Base-by-base conservation (phyloP, 23 tunicate genomes). In the Halocynthia roretzi region DNA sequence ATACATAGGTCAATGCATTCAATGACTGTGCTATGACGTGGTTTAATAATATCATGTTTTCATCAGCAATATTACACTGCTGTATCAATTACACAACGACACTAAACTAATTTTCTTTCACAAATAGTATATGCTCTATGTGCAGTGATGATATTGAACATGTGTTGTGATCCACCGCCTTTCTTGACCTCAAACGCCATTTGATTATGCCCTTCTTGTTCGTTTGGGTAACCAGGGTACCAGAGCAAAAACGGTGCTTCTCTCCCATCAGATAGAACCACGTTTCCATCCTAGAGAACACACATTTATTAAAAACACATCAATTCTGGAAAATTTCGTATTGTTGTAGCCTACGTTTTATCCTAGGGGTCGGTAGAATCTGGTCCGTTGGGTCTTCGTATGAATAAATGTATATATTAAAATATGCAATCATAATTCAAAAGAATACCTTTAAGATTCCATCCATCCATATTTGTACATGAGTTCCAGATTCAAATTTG, bases 111-210 rank as follows among this genome's bases (percentile, higher is more conserved):
- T 31, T 31, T 31, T 65, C 19, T 65, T 15, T 65, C 6, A 15
- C 70, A 65, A 9, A 65, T 40, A 65, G 70, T 9, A 65, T 65
- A 65, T 15, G 19, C 19, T 9, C 2, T 11, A 65, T 65, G 70
- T 10, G 17, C 19, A 0, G 17, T 9, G 6, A 20, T 11, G 31
- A 65, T 65, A 15, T 65, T 65, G 70, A 65, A 65, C 70, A 65
- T 65, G 31, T 65, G 22, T 48, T 65, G 70, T 0, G 10, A 20
- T 65, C 70, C 70, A 48, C 70, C 31, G 1, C 22, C 22, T 15
- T 65, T 65, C 70, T 65, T 65, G 48, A 65, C 70, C 19, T 65
- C 70, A 15, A 65, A 65, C 2, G 70, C 70, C 70, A 65, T 65
- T 9, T 65, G 31, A 65, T 5, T 15, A 65, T 65, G 17, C 9